Conservation (phyloP, 2,113 vertebrate genomes). For the Gnathonemus longibarbis region DNA sequence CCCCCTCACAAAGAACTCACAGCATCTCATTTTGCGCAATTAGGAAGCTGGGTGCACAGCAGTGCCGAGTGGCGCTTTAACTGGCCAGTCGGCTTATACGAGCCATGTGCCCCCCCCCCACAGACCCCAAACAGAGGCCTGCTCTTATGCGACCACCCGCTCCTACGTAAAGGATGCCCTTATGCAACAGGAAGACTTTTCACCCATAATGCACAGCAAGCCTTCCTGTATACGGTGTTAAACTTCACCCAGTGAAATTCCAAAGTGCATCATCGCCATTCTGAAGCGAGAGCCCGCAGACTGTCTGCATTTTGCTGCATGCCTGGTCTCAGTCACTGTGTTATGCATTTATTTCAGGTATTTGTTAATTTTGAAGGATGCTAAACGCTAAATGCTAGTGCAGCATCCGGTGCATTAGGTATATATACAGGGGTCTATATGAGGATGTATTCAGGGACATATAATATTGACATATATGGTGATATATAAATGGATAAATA, state of each 20-base stretch:
- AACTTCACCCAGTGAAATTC: neutral
- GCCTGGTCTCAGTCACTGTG: neutral
- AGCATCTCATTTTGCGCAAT: constrained; percentile 54
- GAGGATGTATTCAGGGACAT: neutral
- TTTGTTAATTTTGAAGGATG: neutral
- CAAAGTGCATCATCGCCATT: neutral
- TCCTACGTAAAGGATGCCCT: neutral
- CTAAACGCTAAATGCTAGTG: neutral
- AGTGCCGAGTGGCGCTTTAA: constrained; percentile 46
- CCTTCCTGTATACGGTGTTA: neutral
- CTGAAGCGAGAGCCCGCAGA: neutral
- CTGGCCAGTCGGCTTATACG: constrained; percentile 43
- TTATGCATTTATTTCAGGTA: neutral
- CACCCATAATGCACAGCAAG: neutral
- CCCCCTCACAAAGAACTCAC: constrained; percentile 47
- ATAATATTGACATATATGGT: neutral
- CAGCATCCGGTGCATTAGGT: too few relatives aligned
- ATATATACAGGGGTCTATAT: neutral
- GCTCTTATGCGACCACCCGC: neutral
- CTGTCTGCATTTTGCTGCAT: neutral
- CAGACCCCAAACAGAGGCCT: neutral
- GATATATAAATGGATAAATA: neutral
- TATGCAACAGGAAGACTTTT: neutral
- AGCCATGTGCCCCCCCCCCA: constrained; percentile 35
- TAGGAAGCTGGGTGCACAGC: constrained; percentile 44